Percentiles rank a stretch among this genome's conserved stretches.
Conservation (phyloP, 1,140 invertebrate species). For the Meloidogyne chitwoodi region DNA sequence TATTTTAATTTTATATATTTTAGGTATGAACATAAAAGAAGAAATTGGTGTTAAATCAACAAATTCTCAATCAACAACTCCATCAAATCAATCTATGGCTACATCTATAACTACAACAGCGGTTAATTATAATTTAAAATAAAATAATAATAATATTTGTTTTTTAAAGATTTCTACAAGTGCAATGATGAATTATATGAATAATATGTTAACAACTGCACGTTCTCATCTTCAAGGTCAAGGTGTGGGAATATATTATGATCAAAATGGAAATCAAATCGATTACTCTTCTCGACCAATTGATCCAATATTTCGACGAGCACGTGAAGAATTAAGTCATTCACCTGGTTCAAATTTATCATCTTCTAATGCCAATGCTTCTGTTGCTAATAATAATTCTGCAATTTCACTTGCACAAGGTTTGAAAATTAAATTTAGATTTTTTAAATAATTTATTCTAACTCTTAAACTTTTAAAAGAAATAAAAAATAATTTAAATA, state of each 20-base stretch:
- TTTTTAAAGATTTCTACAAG: slow-evolving; percentile 18
- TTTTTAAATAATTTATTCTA: too few species aligned
- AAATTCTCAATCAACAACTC: slow-evolving; percentile 1
- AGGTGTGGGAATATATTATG: slow-evolving; percentile 36
- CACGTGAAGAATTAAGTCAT: slow-evolving; percentile 36
- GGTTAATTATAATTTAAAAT: not conserved
- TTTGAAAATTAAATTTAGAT: not conserved
- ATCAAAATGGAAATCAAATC: slow-evolving; percentile 43
- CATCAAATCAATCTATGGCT: not conserved
- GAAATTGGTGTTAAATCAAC: slow-evolving; percentile 5
- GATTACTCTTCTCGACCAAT: slow-evolving; percentile 47
- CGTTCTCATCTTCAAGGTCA: slow-evolving; percentile 42
- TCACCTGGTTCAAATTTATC: not conserved
- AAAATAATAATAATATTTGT: not conserved
- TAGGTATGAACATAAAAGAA: slow-evolving; percentile 22
- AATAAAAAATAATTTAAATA: not conserved
- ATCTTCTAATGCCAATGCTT: not conserved
- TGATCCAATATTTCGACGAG: slow-evolving; percentile 45
- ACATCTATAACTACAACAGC: not conserved
- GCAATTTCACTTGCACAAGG: not conserved
- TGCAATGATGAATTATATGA: slow-evolving; percentile 44
- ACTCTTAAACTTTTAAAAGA: too few species aligned
- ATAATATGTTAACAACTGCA: slow-evolving; percentile 38
- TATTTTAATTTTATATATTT: slow-evolving; percentile 11
- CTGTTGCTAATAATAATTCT: not conserved